These are phyloP conservation scores for Drosophila paramelanica DNA, from an alignment of 2,888 invertebrate species.

Conservation along the genomic window DNA sequence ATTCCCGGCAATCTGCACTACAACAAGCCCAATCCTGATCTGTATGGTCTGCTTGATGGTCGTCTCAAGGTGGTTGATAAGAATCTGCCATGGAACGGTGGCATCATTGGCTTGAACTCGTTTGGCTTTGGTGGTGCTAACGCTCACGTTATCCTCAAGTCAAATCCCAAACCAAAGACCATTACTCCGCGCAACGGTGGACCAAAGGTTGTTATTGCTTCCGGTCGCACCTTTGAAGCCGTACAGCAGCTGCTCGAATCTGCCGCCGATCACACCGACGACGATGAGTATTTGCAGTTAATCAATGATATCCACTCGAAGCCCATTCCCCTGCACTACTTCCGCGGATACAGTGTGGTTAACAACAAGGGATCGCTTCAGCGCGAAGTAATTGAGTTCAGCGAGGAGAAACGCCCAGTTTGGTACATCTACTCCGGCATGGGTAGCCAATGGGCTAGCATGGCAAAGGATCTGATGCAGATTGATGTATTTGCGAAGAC, in stretches of 20 bases:
- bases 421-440: conserved; percentile 99
- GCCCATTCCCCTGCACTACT: conserved; percentile 91
- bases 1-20: conserved; percentile 98
- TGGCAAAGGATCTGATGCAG: conserved; percentile 94
- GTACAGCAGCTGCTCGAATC: conserved; percentile 89
- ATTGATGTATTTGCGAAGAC: conserved; percentile 93
- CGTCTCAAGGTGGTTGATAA: conserved; percentile 95
- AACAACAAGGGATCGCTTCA: conserved; percentile 85
- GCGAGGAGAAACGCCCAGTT: conserved; percentile 90
- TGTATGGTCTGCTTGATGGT: conserved; percentile 95
- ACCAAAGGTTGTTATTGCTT: conserved; percentile 90
- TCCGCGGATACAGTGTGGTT: conserved; percentile 92
- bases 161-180: conserved; percentile 90
- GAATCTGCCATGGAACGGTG: conserved; percentile 94
- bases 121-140: conserved; percentile 99
- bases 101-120: conserved; percentile 96
- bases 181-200: conserved; percentile 86
- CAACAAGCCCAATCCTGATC: conserved; percentile 93
- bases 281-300: conserved; percentile 91
- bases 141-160: conserved; percentile 94
- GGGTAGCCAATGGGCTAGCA: conserved; percentile 99
- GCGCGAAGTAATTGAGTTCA: conserved; percentile 86
- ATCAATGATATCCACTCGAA: conserved; percentile 90
- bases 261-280: conserved; percentile 87
- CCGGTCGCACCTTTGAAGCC: conserved; percentile 94